phyloP scores from a whole-genome alignment of 2,888 invertebrate genomes.

The Strigamia transsilvanica region DNA sequence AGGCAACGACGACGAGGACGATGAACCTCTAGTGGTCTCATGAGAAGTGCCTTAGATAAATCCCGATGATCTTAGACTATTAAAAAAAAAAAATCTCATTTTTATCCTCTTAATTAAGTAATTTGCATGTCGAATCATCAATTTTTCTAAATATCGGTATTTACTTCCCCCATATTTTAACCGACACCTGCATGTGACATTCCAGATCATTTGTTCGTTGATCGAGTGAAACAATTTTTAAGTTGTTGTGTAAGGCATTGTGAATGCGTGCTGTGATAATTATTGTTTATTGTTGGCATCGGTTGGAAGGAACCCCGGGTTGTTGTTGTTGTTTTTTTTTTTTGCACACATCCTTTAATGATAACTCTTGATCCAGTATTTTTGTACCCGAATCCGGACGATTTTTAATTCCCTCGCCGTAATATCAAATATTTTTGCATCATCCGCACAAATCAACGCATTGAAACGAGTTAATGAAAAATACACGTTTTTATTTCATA shows the following conservation, averaged over 20 bases:
- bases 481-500: constrained; percentile 19
- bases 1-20: constrained; percentile 46
- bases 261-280: neutral
- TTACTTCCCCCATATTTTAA: neutral
- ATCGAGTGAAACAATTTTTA: too few species aligned
- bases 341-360: too few species aligned
- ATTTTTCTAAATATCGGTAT: neutral
- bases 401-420: neutral
- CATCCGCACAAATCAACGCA: neutral
- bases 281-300: neutral
- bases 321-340: neutral
- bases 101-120: neutral
- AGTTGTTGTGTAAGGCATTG: too few species aligned
- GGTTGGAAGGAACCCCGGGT: neutral
- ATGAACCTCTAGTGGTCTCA: constrained; percentile 37
- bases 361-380: neutral
- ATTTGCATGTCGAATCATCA: neutral
- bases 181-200: too few species aligned
- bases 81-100: neutral
- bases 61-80: neutral
- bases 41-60: neutral
- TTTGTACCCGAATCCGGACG: neutral
- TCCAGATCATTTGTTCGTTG: too few species aligned
- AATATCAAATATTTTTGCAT: constrained; percentile 15
- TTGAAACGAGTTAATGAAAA: neutral